A percentile compares a stretch with the other conserved stretches of the same genome.
phyloP scores from a whole-genome alignment of 2,113 vertebrate species.

The Ceyx melanurus region DNA sequence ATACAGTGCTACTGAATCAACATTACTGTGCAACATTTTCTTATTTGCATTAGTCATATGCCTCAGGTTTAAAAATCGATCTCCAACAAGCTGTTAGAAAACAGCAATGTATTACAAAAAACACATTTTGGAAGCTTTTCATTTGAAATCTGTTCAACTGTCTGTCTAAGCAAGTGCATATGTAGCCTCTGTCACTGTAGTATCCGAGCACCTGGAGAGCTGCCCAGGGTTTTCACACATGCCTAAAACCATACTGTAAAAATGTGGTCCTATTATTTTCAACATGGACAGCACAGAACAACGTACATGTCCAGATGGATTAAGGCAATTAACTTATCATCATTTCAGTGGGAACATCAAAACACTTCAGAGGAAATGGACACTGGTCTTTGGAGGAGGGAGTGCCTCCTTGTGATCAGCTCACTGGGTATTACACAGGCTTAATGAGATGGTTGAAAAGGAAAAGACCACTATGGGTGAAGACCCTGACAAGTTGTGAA shows the following conservation, averaged over 20 bases:
- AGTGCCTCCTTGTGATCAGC: neutral
- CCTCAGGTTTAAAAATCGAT: conserved; percentile 40
- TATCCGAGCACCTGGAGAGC: neutral
- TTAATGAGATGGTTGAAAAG: neutral
- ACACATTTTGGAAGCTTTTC: conserved; percentile 6
- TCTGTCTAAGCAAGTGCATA: conserved; percentile 4
- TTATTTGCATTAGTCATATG: conserved; percentile 52
- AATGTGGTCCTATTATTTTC: conserved; percentile 3
- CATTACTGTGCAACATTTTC: conserved; percentile 17
- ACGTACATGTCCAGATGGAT: neutral
- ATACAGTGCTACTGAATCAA: conserved; percentile 55
- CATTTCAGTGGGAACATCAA: neutral
- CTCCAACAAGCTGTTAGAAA: conserved; percentile 23
- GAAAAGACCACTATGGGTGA: neutral
- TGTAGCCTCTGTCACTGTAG: neutral
- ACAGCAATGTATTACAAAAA: neutral
- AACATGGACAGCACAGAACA: neutral
- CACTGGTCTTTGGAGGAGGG: neutral
- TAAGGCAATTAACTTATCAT: neutral
- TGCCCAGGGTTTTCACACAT: conserved; percentile 27
- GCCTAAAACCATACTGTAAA: conserved; percentile 30
- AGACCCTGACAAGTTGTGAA: neutral
- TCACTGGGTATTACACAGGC: neutral
- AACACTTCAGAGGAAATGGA: neutral
- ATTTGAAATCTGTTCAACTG: conserved; percentile 35